Conservation (phyloP, 2,797 vertebrate genomes). For the Pristis pectinata region DNA sequence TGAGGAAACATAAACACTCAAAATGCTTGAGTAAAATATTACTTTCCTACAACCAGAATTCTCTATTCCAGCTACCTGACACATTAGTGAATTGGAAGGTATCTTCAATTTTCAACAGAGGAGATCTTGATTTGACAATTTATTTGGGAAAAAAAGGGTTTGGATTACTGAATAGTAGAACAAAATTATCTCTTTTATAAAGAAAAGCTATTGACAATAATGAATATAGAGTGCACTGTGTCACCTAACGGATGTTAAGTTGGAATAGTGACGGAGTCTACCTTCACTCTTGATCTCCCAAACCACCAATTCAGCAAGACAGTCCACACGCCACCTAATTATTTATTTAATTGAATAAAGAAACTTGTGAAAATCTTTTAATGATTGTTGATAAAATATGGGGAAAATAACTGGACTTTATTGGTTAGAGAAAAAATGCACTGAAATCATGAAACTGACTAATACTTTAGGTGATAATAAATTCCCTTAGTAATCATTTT, state of each 20-base stretch:
- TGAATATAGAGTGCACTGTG: not conserved
- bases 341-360: not conserved
- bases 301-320: not conserved
- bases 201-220: not conserved
- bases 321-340: not conserved
- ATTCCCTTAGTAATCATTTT: not conserved
- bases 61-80: not conserved
- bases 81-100: not conserved
- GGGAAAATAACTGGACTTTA: not conserved
- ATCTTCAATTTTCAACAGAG: constrained; percentile 5
- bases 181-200: not conserved
- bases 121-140: not conserved
- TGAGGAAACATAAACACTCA: not conserved
- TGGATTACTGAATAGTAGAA: not conserved
- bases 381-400: not conserved
- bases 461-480: not conserved
- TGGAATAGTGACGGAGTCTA: not conserved
- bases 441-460: not conserved
- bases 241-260: not conserved
- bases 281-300: not conserved
- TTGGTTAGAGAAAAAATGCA: not conserved
- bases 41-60: not conserved
- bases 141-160: not conserved
- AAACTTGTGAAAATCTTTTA: not conserved
- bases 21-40: not conserved